Base-by-base conservation (phyloP, 2,888 invertebrate genomes). In the Alcis repandata region DNA sequence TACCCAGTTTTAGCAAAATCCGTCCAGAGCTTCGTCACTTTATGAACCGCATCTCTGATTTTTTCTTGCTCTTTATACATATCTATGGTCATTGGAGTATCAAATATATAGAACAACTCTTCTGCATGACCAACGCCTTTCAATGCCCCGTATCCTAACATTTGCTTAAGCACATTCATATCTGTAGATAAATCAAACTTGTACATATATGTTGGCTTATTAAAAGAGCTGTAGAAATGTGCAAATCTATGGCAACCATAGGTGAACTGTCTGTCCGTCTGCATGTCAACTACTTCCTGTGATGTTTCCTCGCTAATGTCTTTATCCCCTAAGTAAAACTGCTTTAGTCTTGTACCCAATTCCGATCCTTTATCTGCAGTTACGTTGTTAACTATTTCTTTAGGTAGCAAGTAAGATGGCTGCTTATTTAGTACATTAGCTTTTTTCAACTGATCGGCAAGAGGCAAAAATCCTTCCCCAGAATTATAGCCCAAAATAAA, bases 21-120 rank as follows among this genome's bases (percentile, higher is more conserved):
- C 0, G 90, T 82, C 90, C 94, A 93, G 41, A 94, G 65, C 68
- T 88, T 92, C 0, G 92, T 91, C 32, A 94, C 68, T 40, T 85
- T 76, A 27, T 79, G 81, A 0, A 84, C 79, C 67, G 90, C 85
- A 33, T 82, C 82, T 65, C 85, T 86, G 2, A 84, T 59, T 8
- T 80, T 71, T 2, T 85, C 80, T 17, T 83, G 80, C 2, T 80
- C 71, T 58, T 76, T 71, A 27, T 88, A 89, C n/a, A 78, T 76
- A 41, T 89, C 82, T 57, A 83, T 83, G 40, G 86, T 88, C 1
- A 76, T 65, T 10, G 82, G 79, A 43, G 83, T 85, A 48, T 86
- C 89, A 58, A 94, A 94, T 4, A 91, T 41, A 71, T 94, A 94
- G 45, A 86, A 87, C n/a, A 94, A 19, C 1, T 94, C 94, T 62